Conservation (phyloP, 1,140 invertebrate species). For the Daktulosphaira vitifoliae region DNA sequence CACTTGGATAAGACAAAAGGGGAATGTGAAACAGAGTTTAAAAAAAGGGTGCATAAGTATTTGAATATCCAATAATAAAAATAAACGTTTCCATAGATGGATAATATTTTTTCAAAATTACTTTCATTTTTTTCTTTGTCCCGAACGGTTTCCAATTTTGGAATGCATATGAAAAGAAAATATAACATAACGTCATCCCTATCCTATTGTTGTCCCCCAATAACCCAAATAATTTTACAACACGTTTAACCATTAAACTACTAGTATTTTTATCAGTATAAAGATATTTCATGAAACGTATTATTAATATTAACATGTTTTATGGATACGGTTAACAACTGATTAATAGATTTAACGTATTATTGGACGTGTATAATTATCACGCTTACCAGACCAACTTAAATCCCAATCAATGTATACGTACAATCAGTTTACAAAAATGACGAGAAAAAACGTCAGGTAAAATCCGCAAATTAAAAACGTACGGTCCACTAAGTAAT, state of each 20-base stretch:
- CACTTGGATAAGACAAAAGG: background rate
- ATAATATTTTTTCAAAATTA: constrained; percentile 31
- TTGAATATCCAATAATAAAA: constrained; percentile 33
- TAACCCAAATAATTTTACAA: too few relatives aligned
- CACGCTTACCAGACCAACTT: constrained; percentile 16
- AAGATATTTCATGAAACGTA: too few relatives aligned
- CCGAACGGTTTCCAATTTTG: constrained; percentile 31
- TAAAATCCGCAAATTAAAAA: constrained; percentile 30
- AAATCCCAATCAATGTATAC: constrained; percentile 2
- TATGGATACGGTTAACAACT: too few relatives aligned
- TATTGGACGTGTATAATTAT: background rate
- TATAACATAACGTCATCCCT: background rate
- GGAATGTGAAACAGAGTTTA: too few relatives aligned
- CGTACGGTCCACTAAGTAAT: constrained; percentile 17
- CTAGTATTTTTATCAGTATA: too few relatives aligned
- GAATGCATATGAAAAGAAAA: constrained; percentile 19
- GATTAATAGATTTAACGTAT: too few relatives aligned
- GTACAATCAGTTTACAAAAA: too few relatives aligned
- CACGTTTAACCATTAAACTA: too few relatives aligned
- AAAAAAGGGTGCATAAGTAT: background rate
- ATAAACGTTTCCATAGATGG: constrained; percentile 32
- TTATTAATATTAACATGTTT: too few relatives aligned
- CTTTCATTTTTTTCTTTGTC: constrained; percentile 10
- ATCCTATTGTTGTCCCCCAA: too few relatives aligned
- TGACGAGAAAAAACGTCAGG: too few relatives aligned